A percentile compares a stretch with the other conserved stretches of the same genome.
phyloP scores from a whole-genome alignment of 2,797 vertebrate genomes.

The Pseudochromis fuscus region DNA sequence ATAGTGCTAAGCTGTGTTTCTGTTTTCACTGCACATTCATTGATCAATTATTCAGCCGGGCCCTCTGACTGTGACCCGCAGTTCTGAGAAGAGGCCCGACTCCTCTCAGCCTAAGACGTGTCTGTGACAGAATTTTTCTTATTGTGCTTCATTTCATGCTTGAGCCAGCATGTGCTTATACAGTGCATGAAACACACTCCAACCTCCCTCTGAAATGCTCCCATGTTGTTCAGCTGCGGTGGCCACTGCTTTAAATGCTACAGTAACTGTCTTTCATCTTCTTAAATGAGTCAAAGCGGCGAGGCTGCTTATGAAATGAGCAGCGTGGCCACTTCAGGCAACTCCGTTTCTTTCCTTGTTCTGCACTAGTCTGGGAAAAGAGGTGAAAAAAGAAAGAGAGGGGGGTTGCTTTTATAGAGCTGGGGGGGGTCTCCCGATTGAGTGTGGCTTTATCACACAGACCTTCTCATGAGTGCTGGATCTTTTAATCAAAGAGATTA shows the following conservation, averaged over 20 bases:
- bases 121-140: slow-evolving; percentile 75
- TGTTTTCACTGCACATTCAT: slow-evolving; percentile 85
- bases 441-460: slow-evolving; percentile 76
- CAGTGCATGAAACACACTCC: slow-evolving; percentile 58
- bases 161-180: slow-evolving; percentile 56
- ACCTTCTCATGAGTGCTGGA: slow-evolving; percentile 75
- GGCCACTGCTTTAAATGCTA: slow-evolving; percentile 73
- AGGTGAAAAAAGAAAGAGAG: slow-evolving; percentile 48
- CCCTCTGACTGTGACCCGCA: slow-evolving; percentile 84
- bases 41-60: slow-evolving; percentile 88
- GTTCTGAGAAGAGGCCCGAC: slow-evolving; percentile 75
- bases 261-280: slow-evolving; percentile 78
- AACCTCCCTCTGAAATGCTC: slow-evolving; percentile 57
- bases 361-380: slow-evolving; percentile 68
- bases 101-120: slow-evolving; percentile 63
- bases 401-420: slow-evolving; percentile 50
- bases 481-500: slow-evolving; percentile 84
- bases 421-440: slow-evolving; percentile 67
- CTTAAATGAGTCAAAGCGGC: slow-evolving; percentile 77
- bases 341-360: slow-evolving; percentile 64
- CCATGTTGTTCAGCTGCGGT: slow-evolving; percentile 52
- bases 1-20: slow-evolving; percentile 89
- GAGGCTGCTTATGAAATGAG: slow-evolving; percentile 72
- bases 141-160: slow-evolving; percentile 73
- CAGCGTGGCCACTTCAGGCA: slow-evolving; percentile 69